A percentile compares a stretch with the other conserved stretches of the same genome.
Evolutionary conservation across 2,113 vertebrate genomes (phyloP).

Genomic region (Corythaeola cristata): DNA sequence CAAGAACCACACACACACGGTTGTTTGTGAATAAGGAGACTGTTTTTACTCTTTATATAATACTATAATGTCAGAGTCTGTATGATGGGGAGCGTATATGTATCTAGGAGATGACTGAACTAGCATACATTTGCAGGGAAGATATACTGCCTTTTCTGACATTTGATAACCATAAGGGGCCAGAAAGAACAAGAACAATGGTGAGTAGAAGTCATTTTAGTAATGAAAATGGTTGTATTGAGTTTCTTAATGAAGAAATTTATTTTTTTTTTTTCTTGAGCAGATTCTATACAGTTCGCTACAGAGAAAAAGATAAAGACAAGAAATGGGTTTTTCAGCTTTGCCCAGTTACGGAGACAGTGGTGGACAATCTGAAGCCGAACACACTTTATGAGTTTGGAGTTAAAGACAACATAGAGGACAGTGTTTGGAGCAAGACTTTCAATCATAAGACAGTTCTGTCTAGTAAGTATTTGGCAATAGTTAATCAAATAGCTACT

Average conservation of each 20-base stretch:
- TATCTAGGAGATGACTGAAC: background rate
- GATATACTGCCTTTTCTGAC: background rate
- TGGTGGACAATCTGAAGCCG: constrained; percentile 91
- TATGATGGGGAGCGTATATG: background rate
- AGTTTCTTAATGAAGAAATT: background rate
- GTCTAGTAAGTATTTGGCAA: constrained; percentile 75
- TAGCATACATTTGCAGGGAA: background rate
- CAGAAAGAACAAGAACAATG: background rate
- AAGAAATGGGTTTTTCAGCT: constrained; percentile 94
- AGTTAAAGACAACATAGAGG: constrained; percentile 85
- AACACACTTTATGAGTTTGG: constrained; percentile 91
- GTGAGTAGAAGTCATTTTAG: background rate
- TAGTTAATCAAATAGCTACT: background rate
- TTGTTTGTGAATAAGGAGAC: background rate
- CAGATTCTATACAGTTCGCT: constrained; percentile 95
- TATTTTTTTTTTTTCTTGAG: background rate
- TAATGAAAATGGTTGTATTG: background rate
- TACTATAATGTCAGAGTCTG: background rate
- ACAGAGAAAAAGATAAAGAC: constrained; percentile 88
- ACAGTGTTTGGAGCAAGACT: constrained; percentile 88
- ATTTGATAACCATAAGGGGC: background rate
- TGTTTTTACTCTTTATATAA: background rate
- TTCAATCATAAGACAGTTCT: constrained; percentile 84
- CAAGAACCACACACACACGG: background rate
- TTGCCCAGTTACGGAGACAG: constrained; percentile 90